These are phyloP conservation scores for Drosophila azteca DNA, from an alignment of 1,140 invertebrate genomes.

Conservation along the genomic window DNA sequence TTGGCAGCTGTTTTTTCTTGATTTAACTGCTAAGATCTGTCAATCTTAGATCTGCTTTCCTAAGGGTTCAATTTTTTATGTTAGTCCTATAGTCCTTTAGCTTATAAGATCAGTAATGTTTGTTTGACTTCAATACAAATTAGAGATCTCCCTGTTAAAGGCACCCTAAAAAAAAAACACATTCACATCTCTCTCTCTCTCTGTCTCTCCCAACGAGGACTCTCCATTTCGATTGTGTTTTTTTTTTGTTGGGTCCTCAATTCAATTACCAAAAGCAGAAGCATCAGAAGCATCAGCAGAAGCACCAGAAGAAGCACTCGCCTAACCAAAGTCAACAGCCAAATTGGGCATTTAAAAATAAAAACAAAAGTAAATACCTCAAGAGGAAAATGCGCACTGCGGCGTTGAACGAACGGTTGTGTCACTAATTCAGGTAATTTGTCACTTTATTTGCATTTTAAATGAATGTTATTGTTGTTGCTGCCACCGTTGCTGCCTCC, in stretches of 20 bases:
- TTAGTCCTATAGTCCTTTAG: too few relatives aligned
- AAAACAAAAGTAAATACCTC: conserved; percentile 50
- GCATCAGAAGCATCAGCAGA: conserved; percentile 7
- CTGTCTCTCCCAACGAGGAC: background rate
- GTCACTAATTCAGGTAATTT: conserved; percentile 81
- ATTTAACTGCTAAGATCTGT: too few relatives aligned
- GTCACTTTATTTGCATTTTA: conserved; percentile 81
- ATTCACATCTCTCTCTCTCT: background rate
- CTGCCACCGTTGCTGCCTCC: conserved; percentile 23
- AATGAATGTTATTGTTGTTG: conserved; percentile 66
- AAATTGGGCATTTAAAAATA: conserved; percentile 52
- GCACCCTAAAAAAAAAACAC: background rate
- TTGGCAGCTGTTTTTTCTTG: too few relatives aligned
- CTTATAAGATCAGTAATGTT: too few relatives aligned
- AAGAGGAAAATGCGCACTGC: conserved; percentile 17
- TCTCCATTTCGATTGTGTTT: conserved; percentile 26
- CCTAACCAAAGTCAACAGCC: conserved; percentile 53
- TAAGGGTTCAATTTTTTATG: too few relatives aligned
- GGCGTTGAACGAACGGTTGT: conserved; percentile 50
- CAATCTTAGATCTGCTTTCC: too few relatives aligned
- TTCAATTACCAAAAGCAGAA: conserved; percentile 21
- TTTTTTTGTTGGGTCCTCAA: conserved; percentile 1
- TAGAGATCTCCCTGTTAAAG: background rate
- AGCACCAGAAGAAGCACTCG: conserved; percentile 25
- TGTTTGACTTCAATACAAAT: too few relatives aligned